Evolutionary conservation across 1,140 invertebrate species (phyloP).

Genomic region (Drosophila pachea): DNA sequence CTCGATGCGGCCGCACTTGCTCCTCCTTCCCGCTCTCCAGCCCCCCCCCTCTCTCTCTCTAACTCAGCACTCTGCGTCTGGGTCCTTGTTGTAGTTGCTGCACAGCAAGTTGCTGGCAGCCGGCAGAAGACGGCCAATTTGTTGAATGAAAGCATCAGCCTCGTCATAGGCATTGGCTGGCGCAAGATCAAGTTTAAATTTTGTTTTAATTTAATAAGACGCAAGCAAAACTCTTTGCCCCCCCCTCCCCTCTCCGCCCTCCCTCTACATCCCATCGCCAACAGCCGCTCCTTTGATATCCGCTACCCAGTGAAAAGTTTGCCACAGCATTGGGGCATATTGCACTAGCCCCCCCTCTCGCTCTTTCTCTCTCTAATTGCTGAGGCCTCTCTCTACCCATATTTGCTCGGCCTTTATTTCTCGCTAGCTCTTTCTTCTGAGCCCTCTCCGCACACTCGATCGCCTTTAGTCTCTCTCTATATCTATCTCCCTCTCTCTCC

Average conservation of each 20-base stretch:
- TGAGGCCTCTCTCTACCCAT: not conserved
- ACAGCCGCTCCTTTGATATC: not conserved
- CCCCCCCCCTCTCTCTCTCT: not conserved
- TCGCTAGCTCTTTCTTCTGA: no score
- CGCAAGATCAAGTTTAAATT: conserved; percentile 71
- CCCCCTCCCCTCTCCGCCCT: no score
- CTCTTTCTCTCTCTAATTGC: not conserved
- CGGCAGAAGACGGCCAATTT: conserved; percentile 59
- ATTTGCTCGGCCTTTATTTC: not conserved
- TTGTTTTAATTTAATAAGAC: conserved; percentile 73
- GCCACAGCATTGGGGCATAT: not conserved
- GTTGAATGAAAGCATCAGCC: conserved; percentile 30
- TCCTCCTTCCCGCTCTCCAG: not conserved
- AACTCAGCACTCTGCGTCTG: conserved; percentile 2
- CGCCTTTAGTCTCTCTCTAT: not conserved
- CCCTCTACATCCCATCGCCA: no score
- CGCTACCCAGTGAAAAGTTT: not conserved
- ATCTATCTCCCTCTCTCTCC: not conserved
- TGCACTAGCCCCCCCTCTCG: not conserved
- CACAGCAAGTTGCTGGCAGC: not conserved
- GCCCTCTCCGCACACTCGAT: no score
- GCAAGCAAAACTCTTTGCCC: conserved; percentile 10
- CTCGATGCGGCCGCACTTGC: conserved; percentile 28
- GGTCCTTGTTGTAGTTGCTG: conserved; percentile 11
- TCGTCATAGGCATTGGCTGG: conserved; percentile 25